Conservation (phyloP, 2,888 invertebrate genomes). For the Cecidostiba fungosa region DNA sequence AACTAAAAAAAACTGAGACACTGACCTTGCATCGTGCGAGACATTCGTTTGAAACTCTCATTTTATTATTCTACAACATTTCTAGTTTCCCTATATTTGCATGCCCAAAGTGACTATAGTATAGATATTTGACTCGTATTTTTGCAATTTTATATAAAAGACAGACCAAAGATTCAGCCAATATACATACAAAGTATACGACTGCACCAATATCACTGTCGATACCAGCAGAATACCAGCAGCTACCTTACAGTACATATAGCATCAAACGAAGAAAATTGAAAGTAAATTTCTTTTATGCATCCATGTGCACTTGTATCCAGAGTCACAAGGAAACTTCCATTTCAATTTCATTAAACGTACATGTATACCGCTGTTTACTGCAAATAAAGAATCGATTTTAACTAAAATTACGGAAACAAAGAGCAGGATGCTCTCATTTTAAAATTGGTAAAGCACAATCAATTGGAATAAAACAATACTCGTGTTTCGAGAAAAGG, state of each 20-base stretch:
- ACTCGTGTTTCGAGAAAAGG: neutral
- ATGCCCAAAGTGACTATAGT: neutral
- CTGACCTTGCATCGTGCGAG: neutral
- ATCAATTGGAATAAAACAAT: neutral
- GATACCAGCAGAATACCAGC: neutral
- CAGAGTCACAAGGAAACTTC: neutral
- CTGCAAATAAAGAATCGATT: neutral
- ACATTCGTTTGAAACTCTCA: neutral
- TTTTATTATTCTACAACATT: neutral
- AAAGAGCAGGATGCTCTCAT: neutral
- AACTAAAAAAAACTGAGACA: conserved; percentile 35
- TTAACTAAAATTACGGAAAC: neutral
- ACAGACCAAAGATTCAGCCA: neutral
- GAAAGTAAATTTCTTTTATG: neutral
- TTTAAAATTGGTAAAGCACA: neutral
- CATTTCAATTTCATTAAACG: neutral
- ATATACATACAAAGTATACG: neutral
- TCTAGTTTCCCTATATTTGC: too few species aligned
- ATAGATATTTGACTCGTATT: neutral
- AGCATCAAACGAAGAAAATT: neutral
- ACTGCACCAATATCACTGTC: neutral
- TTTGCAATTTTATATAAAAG: neutral
- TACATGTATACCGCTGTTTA: neutral
- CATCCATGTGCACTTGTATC: too few species aligned
- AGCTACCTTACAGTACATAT: neutral